A percentile compares a stretch with the other conserved stretches of the same genome.
Evolutionary conservation across 1,140 invertebrate genomes (phyloP).

Genomic region (Lordiphosa stackelbergi): DNA sequence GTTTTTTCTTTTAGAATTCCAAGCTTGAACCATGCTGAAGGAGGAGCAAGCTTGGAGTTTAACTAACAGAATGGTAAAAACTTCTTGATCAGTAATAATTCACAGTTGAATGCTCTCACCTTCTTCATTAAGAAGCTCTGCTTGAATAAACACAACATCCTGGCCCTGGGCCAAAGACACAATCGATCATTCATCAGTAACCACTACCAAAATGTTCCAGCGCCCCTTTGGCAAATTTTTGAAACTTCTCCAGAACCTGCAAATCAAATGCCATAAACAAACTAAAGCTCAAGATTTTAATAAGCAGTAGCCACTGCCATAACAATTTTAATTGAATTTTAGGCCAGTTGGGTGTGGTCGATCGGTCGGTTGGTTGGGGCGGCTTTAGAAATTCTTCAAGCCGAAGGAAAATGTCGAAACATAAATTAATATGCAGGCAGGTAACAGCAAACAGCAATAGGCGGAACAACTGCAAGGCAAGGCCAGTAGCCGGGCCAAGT

Average conservation of each 20-base stretch:
- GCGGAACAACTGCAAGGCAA: constrained; percentile 33
- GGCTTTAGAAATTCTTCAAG: constrained; percentile 35
- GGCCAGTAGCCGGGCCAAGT: constrained; percentile 31
- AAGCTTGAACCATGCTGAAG: too few relatives aligned
- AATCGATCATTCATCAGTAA: constrained; percentile 23
- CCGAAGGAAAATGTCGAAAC: constrained; percentile 44
- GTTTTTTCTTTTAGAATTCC: too few relatives aligned
- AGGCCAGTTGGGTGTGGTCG: constrained; percentile 36
- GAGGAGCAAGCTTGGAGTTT: too few relatives aligned
- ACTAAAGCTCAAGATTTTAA: constrained; percentile 36
- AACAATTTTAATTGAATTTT: constrained; percentile 52
- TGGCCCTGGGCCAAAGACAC: not conserved
- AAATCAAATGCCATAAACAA: constrained; percentile 29
- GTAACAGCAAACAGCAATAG: constrained; percentile 36
- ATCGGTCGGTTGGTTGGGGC: constrained; percentile 1
- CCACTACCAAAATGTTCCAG: constrained; percentile 27
- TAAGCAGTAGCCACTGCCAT: constrained; percentile 35
- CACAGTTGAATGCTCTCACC: not conserved
- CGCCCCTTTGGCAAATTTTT: constrained; percentile 1
- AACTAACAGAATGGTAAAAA: not conserved
- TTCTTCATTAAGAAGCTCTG: not conserved
- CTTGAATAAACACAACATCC: constrained; percentile 15
- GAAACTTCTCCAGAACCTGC: constrained; percentile 14
- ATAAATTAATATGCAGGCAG: constrained; percentile 52
- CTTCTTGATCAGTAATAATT: constrained; percentile 19